These are phyloP conservation scores for Bungarus multicinctus DNA, from an alignment of 2,113 vertebrate genomes.

Conservation along the genomic window DNA sequence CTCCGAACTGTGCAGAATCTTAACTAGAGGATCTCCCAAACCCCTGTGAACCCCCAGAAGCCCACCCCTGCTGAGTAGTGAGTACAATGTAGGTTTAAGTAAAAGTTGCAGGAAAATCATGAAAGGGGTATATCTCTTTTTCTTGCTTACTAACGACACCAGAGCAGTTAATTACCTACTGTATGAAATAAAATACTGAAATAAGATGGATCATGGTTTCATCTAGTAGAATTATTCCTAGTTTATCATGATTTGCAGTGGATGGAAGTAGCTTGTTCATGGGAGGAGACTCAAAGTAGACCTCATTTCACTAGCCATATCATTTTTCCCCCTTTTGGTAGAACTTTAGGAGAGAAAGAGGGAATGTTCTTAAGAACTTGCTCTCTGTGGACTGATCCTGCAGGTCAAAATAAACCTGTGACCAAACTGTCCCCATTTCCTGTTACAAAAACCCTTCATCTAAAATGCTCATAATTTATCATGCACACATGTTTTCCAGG, in stretches of 20 bases:
- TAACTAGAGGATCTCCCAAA: too few relatives aligned
- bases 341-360: neutral
- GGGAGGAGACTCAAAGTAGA: neutral
- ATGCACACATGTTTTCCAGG: neutral
- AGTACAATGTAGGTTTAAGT: neutral
- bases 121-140: neutral
- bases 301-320: neutral
- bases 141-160: neutral
- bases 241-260: neutral
- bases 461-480: neutral
- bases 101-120: neutral
- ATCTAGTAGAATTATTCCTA: neutral
- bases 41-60: too few relatives aligned
- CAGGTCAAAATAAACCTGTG: neutral
- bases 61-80: neutral
- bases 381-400: neutral
- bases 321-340: neutral
- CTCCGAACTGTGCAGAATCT: too few relatives aligned
- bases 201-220: neutral
- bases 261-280: neutral
- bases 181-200: neutral
- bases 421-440: neutral
- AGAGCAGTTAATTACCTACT: neutral
- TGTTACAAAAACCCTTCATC: neutral
- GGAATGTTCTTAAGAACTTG: neutral